Conservation (phyloP, 1,140 invertebrate species). For the Babylonia areolata region DNA sequence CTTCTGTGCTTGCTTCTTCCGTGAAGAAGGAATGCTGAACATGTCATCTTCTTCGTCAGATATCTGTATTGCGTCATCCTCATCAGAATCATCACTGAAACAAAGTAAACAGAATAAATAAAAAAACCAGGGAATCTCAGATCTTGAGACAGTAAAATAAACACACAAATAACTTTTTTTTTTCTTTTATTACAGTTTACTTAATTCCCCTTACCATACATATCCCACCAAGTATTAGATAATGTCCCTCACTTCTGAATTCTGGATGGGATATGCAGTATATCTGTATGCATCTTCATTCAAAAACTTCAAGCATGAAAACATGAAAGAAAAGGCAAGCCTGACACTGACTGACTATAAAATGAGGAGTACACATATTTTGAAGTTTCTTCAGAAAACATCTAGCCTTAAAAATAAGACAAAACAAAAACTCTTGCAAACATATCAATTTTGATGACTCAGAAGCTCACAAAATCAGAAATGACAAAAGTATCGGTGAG, state of each 20-base stretch:
- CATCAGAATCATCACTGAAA: conserved; percentile 23
- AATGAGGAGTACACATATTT: background rate
- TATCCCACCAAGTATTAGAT: background rate
- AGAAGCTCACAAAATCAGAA: too few species aligned
- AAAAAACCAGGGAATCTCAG: background rate
- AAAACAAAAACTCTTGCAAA: background rate
- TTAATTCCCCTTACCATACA: background rate
- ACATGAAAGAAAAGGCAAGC: too few species aligned
- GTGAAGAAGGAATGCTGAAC: conserved; percentile 6
- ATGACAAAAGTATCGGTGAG: too few species aligned
- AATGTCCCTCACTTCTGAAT: background rate
- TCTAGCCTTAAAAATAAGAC: background rate
- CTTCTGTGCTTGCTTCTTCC: background rate
- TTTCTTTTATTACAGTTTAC: background rate
- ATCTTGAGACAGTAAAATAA: background rate
- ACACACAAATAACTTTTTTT: too few species aligned
- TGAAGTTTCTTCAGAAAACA: background rate
- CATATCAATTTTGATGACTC: too few species aligned
- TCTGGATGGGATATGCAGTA: background rate
- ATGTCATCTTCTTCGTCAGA: conserved; percentile 47
- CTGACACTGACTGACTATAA: too few species aligned
- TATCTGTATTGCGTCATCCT: conserved; percentile 46
- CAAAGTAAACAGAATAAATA: background rate
- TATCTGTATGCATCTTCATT: too few species aligned
- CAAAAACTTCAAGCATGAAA: too few species aligned